A percentile compares a stretch with the other conserved stretches of the same genome.
Conservation (phyloP, 2,797 vertebrate genomes). For the Phataginus tricuspis region DNA sequence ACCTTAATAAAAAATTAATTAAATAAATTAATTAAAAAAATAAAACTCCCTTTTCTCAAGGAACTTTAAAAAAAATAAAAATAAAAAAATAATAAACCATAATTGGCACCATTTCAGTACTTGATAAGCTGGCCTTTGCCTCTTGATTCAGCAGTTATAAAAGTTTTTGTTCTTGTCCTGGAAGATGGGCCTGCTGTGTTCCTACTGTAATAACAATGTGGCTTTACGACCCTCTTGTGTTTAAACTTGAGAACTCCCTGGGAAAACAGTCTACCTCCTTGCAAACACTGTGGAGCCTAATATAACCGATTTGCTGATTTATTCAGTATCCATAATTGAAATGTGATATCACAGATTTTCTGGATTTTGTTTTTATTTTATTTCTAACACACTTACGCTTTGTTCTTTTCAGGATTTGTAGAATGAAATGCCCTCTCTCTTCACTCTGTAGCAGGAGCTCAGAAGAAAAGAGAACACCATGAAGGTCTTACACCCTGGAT, state of each 20-base stretch:
- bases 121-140: not conserved
- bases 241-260: not conserved
- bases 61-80: no score
- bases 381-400: not conserved
- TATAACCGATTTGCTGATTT: not conserved
- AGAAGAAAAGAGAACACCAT: not conserved
- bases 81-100: not conserved
- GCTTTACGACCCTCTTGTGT: not conserved
- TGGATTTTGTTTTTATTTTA: not conserved
- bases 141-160: not conserved
- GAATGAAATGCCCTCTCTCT: not conserved
- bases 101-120: not conserved
- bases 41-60: no score
- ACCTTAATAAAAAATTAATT: no score
- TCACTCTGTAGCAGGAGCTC: not conserved
- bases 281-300: not conserved
- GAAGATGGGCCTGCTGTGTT: not conserved
- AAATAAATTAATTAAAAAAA: no score
- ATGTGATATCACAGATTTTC: not conserved
- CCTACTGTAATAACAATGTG: not conserved
- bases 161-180: not conserved
- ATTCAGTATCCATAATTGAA: conserved; percentile 3
- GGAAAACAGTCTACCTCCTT: not conserved
- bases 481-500: not conserved
- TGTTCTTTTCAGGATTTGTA: conserved; percentile 10